A percentile compares a stretch with the other conserved stretches of the same genome.
These are phyloP conservation scores for Junonia oenone DNA, from an alignment of 2,888 invertebrate genomes.

Conservation along the genomic window DNA sequence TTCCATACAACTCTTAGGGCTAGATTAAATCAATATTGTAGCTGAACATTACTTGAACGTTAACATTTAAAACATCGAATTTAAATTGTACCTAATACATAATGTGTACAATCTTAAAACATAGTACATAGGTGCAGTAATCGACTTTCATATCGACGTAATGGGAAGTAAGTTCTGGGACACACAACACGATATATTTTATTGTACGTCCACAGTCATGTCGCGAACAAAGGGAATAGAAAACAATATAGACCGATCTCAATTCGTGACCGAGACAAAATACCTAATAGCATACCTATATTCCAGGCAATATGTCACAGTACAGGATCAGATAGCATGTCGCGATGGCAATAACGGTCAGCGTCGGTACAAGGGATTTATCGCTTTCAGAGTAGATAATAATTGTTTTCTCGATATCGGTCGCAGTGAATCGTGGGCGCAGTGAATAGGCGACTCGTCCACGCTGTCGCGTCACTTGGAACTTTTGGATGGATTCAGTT, in stretches of 20 bases:
- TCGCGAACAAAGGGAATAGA: conserved; percentile 1
- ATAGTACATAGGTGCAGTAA: neutral
- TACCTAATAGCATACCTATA: conserved; percentile 37
- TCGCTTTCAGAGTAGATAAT: conserved; percentile 43
- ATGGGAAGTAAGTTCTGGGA: neutral
- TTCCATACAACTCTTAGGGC: neutral
- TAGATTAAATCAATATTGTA: neutral
- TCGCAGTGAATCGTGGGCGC: conserved; percentile 55
- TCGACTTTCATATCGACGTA: neutral
- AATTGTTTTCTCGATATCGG: conserved; percentile 56
- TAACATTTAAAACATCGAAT: neutral
- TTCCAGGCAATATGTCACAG: conserved; percentile 51
- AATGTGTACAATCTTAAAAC: too few relatives aligned
- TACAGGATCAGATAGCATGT: conserved; percentile 50
- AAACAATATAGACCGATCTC: conserved; percentile 30
- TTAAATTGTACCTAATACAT: too few relatives aligned
- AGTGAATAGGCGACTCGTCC: conserved; percentile 33
- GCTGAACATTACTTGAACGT: neutral
- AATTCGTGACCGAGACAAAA: conserved; percentile 42
- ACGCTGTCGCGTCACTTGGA: conserved; percentile 18
- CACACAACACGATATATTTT: neutral
- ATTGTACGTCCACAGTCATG: neutral
- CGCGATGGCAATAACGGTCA: conserved; percentile 47
- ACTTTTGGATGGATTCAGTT: neutral
- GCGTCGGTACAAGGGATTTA: conserved; percentile 49